Base-by-base conservation (phyloP, 2,113 vertebrate genomes). In the Ciconia boyciana region DNA sequence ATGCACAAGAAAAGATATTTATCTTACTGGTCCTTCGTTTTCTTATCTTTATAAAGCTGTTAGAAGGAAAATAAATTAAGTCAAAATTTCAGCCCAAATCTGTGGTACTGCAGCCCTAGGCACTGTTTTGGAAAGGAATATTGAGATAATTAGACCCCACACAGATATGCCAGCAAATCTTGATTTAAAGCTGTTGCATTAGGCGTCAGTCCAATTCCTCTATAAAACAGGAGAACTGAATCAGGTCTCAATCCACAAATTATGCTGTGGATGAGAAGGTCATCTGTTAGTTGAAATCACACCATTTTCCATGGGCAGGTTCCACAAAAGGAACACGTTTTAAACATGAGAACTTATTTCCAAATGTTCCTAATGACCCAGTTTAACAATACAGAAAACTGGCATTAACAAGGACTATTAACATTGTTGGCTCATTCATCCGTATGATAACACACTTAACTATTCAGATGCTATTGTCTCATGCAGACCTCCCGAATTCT, bases 121-220 rank as follows among this genome's bases (percentile, higher is more conserved):
- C 58, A 86, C 36, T 83, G 16, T 26, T 93, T 58, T 86, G 52
- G 58, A 90, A 77, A 62, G 12, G 28, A 95, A 58, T 85, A 93
- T 19, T 84, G 62, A 3, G 4, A 86, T 90, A 96, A 95, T 71
- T 90, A 87, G 68, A 86, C 62, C 46, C 46, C 93, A 90, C 75
- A 94, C 25, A 77, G 21, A 39, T 74, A 81, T 8, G 32, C 21
- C 68, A 92, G 80, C 66, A 95, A 87, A 84, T 84, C 51, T 84
- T 87, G 34, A 93, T 92, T 92, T 89, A 86, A 94, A 87, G 69
- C 24, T 90, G 83, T 81, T 95, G 36, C 34, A 25, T 64, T 87
- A 90, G 93, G 83, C 64, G 2, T 62, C 15, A 34, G 55, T 83
- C 79, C 83, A 93, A 74, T 22, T 58, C 43, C 15, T 78, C 57